These are phyloP conservation scores for Astur gentilis DNA, from an alignment of 2,113 vertebrate genomes.

Conservation along the genomic window DNA sequence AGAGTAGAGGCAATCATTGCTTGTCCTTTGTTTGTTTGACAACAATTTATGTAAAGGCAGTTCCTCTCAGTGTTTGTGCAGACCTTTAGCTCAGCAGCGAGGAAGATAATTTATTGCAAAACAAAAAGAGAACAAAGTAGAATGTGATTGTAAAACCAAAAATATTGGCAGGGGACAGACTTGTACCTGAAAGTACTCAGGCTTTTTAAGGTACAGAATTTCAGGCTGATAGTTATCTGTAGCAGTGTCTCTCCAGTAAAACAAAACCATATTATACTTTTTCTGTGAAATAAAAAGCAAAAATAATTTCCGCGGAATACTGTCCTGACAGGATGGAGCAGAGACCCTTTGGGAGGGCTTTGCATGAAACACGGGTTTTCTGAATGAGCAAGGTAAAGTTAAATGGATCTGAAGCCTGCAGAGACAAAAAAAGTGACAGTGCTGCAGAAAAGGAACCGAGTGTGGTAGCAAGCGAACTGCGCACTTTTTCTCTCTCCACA, in stretches of 20 bases:
- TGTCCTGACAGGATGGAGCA: not conserved
- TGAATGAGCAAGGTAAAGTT: not conserved
- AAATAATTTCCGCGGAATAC: not conserved
- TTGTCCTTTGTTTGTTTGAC: conserved; percentile 15
- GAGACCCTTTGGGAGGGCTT: not conserved
- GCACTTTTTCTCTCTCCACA: not conserved
- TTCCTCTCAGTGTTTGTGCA: not conserved
- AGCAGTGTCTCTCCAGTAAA: not conserved
- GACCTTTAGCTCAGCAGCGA: not conserved
- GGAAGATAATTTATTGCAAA: conserved; percentile 18
- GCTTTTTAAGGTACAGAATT: not conserved
- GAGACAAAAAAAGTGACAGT: not conserved
- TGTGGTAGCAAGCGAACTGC: accelerated
- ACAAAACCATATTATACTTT: not conserved
- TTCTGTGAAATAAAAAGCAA: not conserved
- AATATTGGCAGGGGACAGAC: not conserved
- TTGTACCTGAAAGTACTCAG: not conserved
- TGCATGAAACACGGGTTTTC: not conserved
- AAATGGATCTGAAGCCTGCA: not conserved
- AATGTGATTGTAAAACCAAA: conserved; percentile 9
- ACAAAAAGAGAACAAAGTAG: conserved; percentile 1
- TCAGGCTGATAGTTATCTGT: not conserved
- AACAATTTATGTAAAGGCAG: conserved; percentile 18
- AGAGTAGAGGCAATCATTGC: not conserved
- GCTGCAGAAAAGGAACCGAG: not conserved